These are phyloP conservation scores for zebrafish (Danio rerio) DNA, from an alignment of 2,113 vertebrate species.

Conservation along the genomic window DNA sequence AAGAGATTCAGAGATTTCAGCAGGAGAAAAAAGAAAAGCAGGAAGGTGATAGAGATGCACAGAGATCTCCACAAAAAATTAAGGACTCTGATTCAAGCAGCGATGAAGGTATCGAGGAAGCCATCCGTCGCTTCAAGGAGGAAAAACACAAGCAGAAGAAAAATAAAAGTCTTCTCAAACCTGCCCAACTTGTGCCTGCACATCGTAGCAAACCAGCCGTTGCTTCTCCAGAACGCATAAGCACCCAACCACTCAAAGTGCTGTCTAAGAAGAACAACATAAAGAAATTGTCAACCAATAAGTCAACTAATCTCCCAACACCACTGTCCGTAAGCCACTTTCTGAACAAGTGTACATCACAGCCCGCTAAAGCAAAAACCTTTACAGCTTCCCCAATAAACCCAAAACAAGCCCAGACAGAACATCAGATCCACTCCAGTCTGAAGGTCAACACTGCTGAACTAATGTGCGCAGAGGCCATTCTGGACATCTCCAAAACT, in stretches of 20 bases:
- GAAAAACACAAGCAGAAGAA: constrained; percentile 81
- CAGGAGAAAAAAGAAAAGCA: constrained; percentile 77
- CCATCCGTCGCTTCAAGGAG: constrained; percentile 90
- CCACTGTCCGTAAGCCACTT: constrained; percentile 14
- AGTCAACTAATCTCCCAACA: constrained; percentile 49
- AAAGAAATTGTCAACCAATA: constrained; percentile 65
- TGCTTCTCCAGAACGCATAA: constrained; percentile 49
- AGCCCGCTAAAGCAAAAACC: constrained; percentile 59
- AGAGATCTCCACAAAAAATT: background rate
- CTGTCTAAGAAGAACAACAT: constrained; percentile 70
- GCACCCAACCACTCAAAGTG: constrained; percentile 64
- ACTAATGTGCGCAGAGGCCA: constrained; percentile 95
- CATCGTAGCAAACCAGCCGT: constrained; percentile 56
- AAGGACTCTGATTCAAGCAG: constrained; percentile 74
- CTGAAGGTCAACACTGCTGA: constrained; percentile 86
- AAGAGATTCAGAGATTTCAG: constrained; percentile 88
- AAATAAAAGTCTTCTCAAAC: constrained; percentile 53
- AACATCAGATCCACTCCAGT: constrained; percentile 54
- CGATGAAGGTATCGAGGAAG: constrained; percentile 94
- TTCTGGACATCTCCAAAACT: constrained; percentile 95
- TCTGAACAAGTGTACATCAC: constrained; percentile 43
- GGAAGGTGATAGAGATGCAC: constrained; percentile 12
- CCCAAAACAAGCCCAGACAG: constrained; percentile 55
- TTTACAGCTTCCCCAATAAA: constrained; percentile 59
- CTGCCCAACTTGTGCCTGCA: constrained; percentile 59